Evolutionary conservation across 2,888 invertebrate species (phyloP).

Genomic region (Nephrotoma appendiculata): DNA sequence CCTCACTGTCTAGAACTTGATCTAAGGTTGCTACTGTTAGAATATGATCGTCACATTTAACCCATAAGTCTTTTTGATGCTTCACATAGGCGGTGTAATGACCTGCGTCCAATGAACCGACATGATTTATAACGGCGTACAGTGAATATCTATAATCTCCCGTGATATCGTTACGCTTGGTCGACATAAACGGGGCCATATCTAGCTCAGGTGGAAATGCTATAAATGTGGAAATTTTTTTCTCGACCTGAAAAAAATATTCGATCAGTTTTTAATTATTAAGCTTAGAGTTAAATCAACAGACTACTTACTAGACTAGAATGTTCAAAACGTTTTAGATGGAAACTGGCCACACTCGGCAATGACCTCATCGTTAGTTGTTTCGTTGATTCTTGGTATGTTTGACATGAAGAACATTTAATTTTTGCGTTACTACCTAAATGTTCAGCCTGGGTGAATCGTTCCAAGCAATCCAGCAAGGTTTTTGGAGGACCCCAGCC

Average conservation of each 20-base stretch:
- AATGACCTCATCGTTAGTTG: conserved; percentile 89
- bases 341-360: conserved; percentile 92
- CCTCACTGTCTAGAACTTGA: conserved; percentile 91
- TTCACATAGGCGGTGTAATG: conserved; percentile 91
- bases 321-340: conserved; percentile 91
- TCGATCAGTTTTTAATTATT: not conserved
- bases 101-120: conserved; percentile 83
- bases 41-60: conserved; percentile 92
- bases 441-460: conserved; percentile 88
- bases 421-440: conserved; percentile 83
- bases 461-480: conserved; percentile 75
- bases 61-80: conserved; percentile 85
- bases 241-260: conserved; percentile 41
- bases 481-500: conserved; percentile 53
- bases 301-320: conserved; percentile 41
- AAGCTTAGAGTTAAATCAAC: not conserved
- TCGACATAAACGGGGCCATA: conserved; percentile 88
- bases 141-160: conserved; percentile 72
- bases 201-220: conserved; percentile 90
- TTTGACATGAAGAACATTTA: conserved; percentile 79
- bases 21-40: conserved; percentile 77
- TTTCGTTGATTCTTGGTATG: conserved; percentile 88
- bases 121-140: conserved; percentile 94
- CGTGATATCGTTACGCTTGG: conserved; percentile 29
- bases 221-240: conserved; percentile 85